phyloP scores from a whole-genome alignment of 2,888 invertebrate genomes.

The Amphimallon solstitiale region DNA sequence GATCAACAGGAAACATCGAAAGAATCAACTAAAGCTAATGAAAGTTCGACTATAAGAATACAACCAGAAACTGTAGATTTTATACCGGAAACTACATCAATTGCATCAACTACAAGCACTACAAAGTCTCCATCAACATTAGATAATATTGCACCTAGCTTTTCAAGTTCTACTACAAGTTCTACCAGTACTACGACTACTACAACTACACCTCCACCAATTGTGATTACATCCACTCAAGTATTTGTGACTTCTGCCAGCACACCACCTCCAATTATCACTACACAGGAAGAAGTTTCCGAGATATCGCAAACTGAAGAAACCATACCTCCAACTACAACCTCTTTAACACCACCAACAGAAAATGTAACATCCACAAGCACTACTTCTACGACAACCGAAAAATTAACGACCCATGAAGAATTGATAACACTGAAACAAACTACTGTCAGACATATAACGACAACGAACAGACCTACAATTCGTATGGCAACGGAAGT shows the following conservation, averaged over 20 bases:
- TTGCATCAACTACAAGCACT: conserved; percentile 31
- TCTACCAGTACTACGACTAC: conserved; percentile 42
- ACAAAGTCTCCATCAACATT: conserved; percentile 10
- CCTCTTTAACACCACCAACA: conserved; percentile 28
- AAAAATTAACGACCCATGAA: conserved; percentile 41
- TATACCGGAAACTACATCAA: conserved; percentile 38
- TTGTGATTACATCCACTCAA: conserved; percentile 43
- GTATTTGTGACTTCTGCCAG: conserved; percentile 32
- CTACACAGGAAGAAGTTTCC: conserved; percentile 42
- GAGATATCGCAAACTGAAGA: conserved; percentile 43
- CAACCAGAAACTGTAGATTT: conserved; percentile 51
- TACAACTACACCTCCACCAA: conserved; percentile 46
- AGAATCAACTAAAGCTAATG: conserved; percentile 20
- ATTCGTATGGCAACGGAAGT: conserved; percentile 67
- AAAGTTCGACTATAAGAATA: conserved; percentile 35
- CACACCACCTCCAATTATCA: conserved; percentile 39
- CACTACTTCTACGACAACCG: conserved; percentile 42
- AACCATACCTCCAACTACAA: conserved; percentile 40
- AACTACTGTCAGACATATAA: conserved; percentile 50
- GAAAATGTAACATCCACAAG: conserved; percentile 44
- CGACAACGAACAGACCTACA: conserved; percentile 46
- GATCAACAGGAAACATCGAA: conserved; percentile 1
- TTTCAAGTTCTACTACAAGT: not conserved
- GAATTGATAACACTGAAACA: conserved; percentile 48
- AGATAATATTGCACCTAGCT: conserved; percentile 13